These are phyloP conservation scores for Sarcophaga bullata DNA, from an alignment of 1,140 invertebrate species.

Conservation along the genomic window DNA sequence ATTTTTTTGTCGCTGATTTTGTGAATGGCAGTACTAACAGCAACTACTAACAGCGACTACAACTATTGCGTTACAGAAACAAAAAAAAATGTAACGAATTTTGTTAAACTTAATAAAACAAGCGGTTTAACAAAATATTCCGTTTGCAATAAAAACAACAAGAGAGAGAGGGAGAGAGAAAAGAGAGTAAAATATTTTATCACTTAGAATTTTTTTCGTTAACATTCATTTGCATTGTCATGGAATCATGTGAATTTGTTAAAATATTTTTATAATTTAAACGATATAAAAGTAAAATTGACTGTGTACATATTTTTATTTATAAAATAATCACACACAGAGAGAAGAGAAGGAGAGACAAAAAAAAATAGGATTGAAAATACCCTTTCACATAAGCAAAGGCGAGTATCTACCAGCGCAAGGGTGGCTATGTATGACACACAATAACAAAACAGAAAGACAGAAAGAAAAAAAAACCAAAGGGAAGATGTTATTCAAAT, in stretches of 20 bases:
- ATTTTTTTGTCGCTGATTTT: background rate
- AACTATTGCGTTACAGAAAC: background rate
- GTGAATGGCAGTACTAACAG: background rate
- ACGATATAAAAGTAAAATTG: conserved; percentile 9
- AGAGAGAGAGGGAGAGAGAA: too few relatives aligned
- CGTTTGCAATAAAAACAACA: background rate
- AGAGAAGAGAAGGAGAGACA: background rate
- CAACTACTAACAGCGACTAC: background rate
- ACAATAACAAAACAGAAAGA: background rate
- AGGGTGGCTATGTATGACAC: background rate
- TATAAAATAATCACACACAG: background rate
- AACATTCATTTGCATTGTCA: too few relatives aligned
- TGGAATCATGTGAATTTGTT: background rate
- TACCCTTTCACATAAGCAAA: background rate
- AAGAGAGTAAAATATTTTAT: background rate
- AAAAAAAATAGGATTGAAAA: background rate
- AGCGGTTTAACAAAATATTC: conserved; percentile 14
- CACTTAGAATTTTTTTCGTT: background rate
- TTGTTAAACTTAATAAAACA: background rate
- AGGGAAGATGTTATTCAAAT: conserved; percentile 29
- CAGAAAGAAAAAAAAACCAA: conserved; percentile 10
- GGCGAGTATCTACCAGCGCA: background rate
- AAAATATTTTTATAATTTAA: conserved; percentile 11
- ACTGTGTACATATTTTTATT: conserved; percentile 10
- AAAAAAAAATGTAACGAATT: background rate